phyloP scores from a whole-genome alignment of 2,888 invertebrate genomes.

The Temnothorax rugatulus region DNA sequence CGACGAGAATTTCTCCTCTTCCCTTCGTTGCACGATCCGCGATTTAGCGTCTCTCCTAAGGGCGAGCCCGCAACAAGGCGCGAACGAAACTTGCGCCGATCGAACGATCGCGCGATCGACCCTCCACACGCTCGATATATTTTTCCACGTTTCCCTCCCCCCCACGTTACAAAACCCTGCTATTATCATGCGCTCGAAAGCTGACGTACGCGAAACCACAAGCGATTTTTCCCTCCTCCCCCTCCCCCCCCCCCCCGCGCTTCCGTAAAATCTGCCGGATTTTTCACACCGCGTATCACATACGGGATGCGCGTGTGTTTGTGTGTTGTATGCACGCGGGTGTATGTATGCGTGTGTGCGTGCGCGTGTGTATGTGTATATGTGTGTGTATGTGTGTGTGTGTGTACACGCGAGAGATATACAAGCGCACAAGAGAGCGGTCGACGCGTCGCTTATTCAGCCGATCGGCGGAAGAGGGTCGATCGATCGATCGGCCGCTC shows the following conservation, averaged over 20 bases:
- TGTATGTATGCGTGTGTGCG: background rate
- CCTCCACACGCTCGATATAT: constrained; percentile 45
- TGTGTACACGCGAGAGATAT: constrained; percentile 8
- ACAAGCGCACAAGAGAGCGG: constrained; percentile 44
- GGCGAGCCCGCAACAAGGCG: background rate
- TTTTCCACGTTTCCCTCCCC: constrained; percentile 31
- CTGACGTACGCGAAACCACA: constrained; percentile 2
- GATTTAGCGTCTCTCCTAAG: background rate
- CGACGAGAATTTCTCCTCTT: constrained; percentile 10
- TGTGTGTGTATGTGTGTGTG: background rate
- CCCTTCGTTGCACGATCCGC: background rate
- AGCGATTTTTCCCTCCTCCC: background rate
- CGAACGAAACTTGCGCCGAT: background rate
- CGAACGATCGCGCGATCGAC: constrained; percentile 49
- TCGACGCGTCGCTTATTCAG: constrained; percentile 46
- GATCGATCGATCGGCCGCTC: constrained; percentile 48
- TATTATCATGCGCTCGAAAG: constrained; percentile 24
- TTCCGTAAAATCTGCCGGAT: constrained; percentile 20
- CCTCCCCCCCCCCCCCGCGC: background rate
- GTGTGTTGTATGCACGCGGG: background rate
- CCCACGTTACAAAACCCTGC: background rate
- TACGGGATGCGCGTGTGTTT: background rate
- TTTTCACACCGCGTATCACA: constrained; percentile 37
- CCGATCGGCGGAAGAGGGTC: constrained; percentile 45
- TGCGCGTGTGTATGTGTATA: background rate